Evolutionary conservation across 2,797 vertebrate species (phyloP).

Genomic region (Poliocrania exsul): DNA sequence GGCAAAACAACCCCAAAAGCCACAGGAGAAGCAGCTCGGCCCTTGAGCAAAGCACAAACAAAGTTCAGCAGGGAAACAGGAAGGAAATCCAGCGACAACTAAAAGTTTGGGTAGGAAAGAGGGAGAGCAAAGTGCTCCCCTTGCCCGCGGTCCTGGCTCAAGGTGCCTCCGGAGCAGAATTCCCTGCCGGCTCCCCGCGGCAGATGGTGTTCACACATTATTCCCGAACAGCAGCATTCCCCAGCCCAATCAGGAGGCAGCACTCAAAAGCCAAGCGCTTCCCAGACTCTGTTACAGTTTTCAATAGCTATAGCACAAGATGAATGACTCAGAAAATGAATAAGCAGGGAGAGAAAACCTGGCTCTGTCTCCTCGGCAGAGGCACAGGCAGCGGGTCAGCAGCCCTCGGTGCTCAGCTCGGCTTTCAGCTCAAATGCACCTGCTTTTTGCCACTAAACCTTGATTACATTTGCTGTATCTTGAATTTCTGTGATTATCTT

Average conservation of each 20-base stretch:
- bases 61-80: constrained; percentile 50
- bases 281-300: constrained; percentile 69
- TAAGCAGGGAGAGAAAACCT: constrained; percentile 63
- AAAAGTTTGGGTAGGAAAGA: background rate
- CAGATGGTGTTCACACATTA: constrained; percentile 78
- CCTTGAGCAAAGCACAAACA: constrained; percentile 54
- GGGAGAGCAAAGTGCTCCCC: constrained; percentile 23
- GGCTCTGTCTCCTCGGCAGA: background rate
- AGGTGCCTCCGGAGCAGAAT: constrained; percentile 75
- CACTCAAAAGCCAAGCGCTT: constrained; percentile 83
- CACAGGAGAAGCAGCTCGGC: background rate
- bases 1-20: background rate
- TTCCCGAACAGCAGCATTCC: constrained; percentile 73
- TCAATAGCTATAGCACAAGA: constrained; percentile 70
- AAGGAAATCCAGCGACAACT: constrained; percentile 1
- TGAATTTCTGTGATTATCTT: background rate
- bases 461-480: background rate
- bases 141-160: constrained; percentile 18
- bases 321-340: constrained; percentile 76
- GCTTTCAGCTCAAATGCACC: constrained; percentile 9
- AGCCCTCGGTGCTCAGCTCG: background rate
- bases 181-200: constrained; percentile 69
- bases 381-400: constrained; percentile 13
- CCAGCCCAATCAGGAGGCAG: constrained; percentile 61
- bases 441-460: background rate